Conservation (phyloP, 2,113 vertebrate species). For the Caloenas nicobarica region DNA sequence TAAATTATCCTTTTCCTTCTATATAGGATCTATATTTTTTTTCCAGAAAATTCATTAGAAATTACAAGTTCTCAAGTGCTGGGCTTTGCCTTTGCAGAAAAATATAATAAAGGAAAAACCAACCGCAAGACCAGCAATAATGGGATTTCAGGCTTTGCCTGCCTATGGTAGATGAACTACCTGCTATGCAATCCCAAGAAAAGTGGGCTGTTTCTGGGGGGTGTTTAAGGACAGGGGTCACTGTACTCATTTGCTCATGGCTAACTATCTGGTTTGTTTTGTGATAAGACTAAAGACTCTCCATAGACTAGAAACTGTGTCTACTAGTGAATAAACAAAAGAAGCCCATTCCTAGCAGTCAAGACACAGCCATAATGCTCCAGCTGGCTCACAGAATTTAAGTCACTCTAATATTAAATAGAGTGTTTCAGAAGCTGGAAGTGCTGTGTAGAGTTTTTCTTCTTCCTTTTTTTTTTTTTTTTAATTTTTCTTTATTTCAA, state of each 20-base stretch:
- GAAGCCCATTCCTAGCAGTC: conserved; percentile 30
- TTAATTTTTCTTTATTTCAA: background rate
- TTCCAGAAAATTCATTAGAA: background rate
- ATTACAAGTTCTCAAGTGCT: background rate
- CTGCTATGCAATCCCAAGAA: background rate
- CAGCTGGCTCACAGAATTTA: conserved; percentile 43
- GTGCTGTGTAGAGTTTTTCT: background rate
- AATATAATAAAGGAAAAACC: background rate
- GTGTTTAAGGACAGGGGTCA: conserved; percentile 14
- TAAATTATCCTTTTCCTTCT: background rate
- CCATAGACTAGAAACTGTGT: conserved; percentile 21
- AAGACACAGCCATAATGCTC: conserved; percentile 13
- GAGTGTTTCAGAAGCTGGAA: background rate
- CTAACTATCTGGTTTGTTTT: conserved; percentile 46
- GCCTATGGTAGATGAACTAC: background rate
- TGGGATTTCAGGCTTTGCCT: background rate
- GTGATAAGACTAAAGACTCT: conserved; percentile 46
- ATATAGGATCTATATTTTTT: background rate
- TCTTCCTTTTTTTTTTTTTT: accelerated
- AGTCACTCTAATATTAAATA: conserved; percentile 42
- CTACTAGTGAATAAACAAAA: conserved; percentile 44
- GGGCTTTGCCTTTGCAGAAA: background rate
- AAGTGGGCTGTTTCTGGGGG: background rate
- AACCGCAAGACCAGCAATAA: background rate
- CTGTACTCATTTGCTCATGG: background rate